Evolutionary conservation across 1,140 invertebrate species (phyloP).

Genomic region (Lordiphosa clarofinis): DNA sequence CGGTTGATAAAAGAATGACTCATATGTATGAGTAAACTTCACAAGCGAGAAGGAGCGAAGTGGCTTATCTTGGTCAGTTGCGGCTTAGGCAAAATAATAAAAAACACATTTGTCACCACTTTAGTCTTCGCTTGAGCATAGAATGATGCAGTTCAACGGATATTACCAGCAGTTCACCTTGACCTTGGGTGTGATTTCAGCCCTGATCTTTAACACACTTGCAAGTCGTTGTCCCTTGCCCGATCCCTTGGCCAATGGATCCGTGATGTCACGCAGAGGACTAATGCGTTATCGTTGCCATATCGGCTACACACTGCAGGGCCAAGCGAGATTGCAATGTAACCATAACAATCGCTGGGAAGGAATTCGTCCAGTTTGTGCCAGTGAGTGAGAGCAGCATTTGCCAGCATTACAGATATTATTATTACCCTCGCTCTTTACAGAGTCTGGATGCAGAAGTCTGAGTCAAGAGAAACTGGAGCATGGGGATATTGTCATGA

Average conservation of each 20-base stretch:
- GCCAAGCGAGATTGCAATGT: slow-evolving; percentile 1
- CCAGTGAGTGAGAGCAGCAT: slow-evolving; percentile 44
- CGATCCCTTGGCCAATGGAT: slow-evolving; percentile 15
- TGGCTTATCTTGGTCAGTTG: too few relatives aligned
- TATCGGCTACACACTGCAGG: slow-evolving; percentile 14
- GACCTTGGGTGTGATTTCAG: neutral
- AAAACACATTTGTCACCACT: too few relatives aligned
- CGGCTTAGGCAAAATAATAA: too few relatives aligned
- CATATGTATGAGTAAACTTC: too few relatives aligned
- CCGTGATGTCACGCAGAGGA: neutral
- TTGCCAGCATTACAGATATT: too few relatives aligned
- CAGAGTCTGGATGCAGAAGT: slow-evolving; percentile 39
- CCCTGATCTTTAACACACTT: neutral
- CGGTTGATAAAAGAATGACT: too few relatives aligned
- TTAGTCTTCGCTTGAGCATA: slow-evolving; percentile 2
- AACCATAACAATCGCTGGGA: slow-evolving; percentile 7
- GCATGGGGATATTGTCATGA: slow-evolving; percentile 19
- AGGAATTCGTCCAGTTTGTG: slow-evolving; percentile 48
- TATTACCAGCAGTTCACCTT: neutral
- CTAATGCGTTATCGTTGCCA: slow-evolving; percentile 27
- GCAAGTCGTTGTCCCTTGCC: slow-evolving; percentile 20
- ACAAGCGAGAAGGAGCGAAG: neutral
- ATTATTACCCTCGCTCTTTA: neutral
- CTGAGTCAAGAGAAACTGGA: neutral
- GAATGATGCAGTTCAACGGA: neutral